Conservation (phyloP, 2,113 vertebrate species). For the Prunella himalayana region DNA sequence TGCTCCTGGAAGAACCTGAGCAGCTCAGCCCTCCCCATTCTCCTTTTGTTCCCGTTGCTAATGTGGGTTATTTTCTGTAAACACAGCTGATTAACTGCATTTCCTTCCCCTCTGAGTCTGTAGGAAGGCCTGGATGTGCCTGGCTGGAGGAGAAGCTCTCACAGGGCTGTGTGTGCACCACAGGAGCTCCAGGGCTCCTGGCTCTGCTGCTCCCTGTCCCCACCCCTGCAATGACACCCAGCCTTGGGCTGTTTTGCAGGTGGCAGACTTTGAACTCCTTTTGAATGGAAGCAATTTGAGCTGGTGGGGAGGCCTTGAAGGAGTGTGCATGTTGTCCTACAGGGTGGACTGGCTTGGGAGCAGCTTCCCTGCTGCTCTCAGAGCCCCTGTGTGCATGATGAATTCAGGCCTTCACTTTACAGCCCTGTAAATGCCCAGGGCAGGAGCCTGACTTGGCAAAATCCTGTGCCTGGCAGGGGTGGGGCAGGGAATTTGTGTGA, state of each 20-base stretch:
- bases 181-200: background rate
- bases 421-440: background rate
- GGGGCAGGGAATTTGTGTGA: background rate
- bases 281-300: background rate
- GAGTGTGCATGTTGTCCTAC: accelerated
- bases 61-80: background rate
- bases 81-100: background rate
- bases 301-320: background rate
- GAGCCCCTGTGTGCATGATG: background rate
- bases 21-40: background rate
- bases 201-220: background rate
- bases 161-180: background rate
- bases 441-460: background rate
- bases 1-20: background rate
- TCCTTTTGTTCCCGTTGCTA: background rate
- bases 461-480: background rate
- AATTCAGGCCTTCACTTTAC: background rate
- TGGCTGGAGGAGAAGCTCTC: background rate
- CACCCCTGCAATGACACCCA: background rate
- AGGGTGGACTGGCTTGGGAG: background rate
- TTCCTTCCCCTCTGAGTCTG: background rate
- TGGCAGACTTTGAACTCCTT: background rate
- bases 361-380: background rate
- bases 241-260: background rate
- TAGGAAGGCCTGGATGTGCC: background rate